These are phyloP conservation scores for Pyrrhosoma nymphula DNA, from an alignment of 2,888 invertebrate species.

Conservation along the genomic window DNA sequence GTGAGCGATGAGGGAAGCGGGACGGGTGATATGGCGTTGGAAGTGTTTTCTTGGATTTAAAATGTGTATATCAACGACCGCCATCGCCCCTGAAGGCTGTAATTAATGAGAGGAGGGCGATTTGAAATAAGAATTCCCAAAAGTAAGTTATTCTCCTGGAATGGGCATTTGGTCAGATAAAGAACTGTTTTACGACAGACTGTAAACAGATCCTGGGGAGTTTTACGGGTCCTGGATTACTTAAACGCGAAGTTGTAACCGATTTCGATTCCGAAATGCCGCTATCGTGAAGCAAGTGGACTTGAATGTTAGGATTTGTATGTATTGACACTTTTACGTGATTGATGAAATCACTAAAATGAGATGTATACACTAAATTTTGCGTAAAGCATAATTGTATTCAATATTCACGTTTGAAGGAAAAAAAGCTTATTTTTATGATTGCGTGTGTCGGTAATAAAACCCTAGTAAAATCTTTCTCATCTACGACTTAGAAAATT, in stretches of 20 bases:
- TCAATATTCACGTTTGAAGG: too few species aligned
- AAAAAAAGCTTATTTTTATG: too few species aligned
- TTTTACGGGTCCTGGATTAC: not conserved
- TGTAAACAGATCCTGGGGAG: not conserved
- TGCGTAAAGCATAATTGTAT: too few species aligned
- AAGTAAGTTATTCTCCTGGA: not conserved
- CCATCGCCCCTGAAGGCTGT: not conserved
- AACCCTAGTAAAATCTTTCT: too few species aligned
- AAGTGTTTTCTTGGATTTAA: conserved; percentile 14
- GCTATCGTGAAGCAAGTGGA: not conserved
- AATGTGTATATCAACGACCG: not conserved
- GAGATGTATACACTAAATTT: too few species aligned
- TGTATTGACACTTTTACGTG: too few species aligned
- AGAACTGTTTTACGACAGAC: not conserved
- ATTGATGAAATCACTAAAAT: too few species aligned
- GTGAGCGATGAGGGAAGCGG: not conserved
- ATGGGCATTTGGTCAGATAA: not conserved
- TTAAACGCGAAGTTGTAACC: not conserved
- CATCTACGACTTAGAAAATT: too few species aligned
- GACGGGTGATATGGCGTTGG: not conserved
- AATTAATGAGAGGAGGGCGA: not conserved
- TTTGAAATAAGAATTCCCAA: not conserved
- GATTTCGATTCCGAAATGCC: not conserved
- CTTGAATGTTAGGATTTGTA: not conserved
- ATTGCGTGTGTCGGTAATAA: too few species aligned